A percentile compares a stretch with the other conserved stretches of the same genome.
Evolutionary conservation across 2,113 vertebrate species (phyloP).

Genomic region (Pungitius pungitius): DNA sequence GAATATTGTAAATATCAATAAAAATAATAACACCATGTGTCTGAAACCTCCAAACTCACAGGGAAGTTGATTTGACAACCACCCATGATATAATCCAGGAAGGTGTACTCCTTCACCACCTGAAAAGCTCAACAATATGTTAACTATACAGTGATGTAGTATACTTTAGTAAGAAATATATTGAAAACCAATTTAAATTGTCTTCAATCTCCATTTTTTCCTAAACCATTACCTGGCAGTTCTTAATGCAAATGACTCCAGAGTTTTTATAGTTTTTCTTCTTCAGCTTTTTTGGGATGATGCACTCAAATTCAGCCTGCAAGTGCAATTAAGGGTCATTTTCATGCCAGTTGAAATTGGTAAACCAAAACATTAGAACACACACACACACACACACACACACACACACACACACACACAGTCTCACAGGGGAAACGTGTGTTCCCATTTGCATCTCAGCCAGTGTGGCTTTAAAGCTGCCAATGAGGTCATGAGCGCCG

Average conservation of each 20-base stretch:
- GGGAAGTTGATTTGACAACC: conserved; percentile 95
- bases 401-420: neutral
- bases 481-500: conserved; percentile 92
- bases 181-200: neutral
- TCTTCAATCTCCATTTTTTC: neutral
- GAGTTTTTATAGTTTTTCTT: conserved; percentile 95
- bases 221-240: conserved; percentile 85
- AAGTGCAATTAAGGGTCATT: neutral
- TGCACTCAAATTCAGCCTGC: conserved; percentile 90
- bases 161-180: neutral
- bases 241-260: conserved; percentile 88
- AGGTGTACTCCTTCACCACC: conserved; percentile 89
- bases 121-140: conserved; percentile 47
- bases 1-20: neutral
- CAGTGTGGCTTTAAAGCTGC: conserved; percentile 87
- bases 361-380: neutral
- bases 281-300: conserved; percentile 91
- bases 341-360: neutral
- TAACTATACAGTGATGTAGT: neutral
- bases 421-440: conserved; percentile 84
- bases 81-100: conserved; percentile 94
- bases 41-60: conserved; percentile 79
- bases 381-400: neutral
- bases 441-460: conserved; percentile 86
- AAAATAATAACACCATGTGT: neutral